Conservation (phyloP, 2,797 vertebrate genomes). For the Pangasius sanitwongsei region DNA sequence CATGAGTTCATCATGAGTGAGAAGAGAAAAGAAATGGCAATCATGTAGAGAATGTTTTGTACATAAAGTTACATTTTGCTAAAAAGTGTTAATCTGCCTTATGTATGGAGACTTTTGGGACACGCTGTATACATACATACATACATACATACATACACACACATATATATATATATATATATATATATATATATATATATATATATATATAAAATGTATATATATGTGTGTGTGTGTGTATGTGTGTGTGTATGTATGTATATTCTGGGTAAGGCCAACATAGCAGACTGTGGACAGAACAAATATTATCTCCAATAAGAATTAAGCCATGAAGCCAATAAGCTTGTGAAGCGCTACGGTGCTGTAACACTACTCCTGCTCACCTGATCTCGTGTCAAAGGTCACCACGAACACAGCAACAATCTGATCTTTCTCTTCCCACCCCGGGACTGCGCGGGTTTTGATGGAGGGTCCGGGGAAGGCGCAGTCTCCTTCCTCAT, state of each 20-base stretch:
- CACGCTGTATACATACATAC: too few species aligned
- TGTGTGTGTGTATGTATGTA: too few species aligned
- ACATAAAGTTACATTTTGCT: too few species aligned
- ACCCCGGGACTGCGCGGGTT: conserved; percentile 66
- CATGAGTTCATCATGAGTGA: too few species aligned
- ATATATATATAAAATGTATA: background rate
- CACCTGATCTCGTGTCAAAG: conserved; percentile 94
- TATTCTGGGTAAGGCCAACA: background rate
- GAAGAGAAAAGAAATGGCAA: too few species aligned
- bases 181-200: too few species aligned
- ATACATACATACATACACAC: background rate
- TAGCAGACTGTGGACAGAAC: background rate
- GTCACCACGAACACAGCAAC: conserved; percentile 94
- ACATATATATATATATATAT: too few species aligned
- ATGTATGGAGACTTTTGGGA: too few species aligned
- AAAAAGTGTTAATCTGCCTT: too few species aligned
- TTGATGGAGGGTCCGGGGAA: conserved; percentile 66
- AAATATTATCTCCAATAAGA: conserved; percentile 3
- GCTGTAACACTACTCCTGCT: conserved; percentile 50
- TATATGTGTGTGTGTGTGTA: too few species aligned
- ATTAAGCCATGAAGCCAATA: background rate
- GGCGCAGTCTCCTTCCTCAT: conserved; percentile 61
- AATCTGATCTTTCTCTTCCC: conserved; percentile 93
- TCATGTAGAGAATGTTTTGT: too few species aligned
- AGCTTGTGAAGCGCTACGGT: background rate